Evolutionary conservation across 2,888 invertebrate species (phyloP).

Genomic region (Galerucella calmariensis): DNA sequence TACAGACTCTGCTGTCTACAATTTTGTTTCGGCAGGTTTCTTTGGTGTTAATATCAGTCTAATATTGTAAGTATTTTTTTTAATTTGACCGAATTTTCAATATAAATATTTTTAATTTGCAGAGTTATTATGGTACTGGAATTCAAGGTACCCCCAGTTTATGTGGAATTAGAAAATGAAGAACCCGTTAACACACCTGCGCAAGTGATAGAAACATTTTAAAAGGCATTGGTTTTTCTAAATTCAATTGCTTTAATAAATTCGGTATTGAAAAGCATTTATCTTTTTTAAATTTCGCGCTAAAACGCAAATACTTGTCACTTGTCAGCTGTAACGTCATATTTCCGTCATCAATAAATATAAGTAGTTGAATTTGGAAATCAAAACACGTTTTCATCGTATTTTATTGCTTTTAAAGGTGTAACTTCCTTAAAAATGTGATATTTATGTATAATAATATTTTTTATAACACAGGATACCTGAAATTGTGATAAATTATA

Average conservation of each 20-base stretch:
- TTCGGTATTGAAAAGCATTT: no score
- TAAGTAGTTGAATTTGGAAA: no score
- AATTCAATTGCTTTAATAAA: background rate
- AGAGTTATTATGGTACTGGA: slow-evolving; percentile 7
- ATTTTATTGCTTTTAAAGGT: background rate
- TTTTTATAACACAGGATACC: background rate
- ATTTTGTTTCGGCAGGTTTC: slow-evolving; percentile 68
- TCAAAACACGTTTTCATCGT: background rate
- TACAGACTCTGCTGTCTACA: slow-evolving; percentile 71
- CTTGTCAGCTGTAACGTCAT: no score
- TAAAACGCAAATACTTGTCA: no score
- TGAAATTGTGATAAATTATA: background rate
- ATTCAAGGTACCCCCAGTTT: background rate
- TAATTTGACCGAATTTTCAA: background rate
- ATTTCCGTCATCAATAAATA: no score
- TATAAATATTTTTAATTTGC: background rate
- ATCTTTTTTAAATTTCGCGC: no score
- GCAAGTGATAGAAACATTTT: background rate
- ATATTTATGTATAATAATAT: background rate
- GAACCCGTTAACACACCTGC: background rate
- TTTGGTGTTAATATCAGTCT: slow-evolving; percentile 64
- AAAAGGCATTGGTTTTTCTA: background rate
- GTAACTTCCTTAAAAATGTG: background rate
- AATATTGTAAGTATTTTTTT: slow-evolving; percentile 54
- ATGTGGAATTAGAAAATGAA: slow-evolving; percentile 6